Percentiles rank a stretch among this genome's conserved stretches.
phyloP scores from a whole-genome alignment of 2,113 vertebrate genomes.

The Bufo bufo region DNA sequence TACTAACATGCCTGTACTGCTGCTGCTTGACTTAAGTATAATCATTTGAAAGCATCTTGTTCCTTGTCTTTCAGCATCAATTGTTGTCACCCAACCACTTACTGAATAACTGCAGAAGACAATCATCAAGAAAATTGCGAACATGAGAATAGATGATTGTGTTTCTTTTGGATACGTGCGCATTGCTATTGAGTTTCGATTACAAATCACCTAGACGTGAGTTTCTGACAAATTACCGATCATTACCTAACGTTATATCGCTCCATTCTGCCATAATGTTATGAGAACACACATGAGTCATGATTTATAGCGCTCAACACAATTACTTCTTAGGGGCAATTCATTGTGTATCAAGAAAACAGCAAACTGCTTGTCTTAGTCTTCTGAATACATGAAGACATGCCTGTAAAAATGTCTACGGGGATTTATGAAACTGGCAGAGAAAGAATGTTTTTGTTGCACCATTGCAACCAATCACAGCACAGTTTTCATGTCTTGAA shows the following conservation, averaged over 20 bases:
- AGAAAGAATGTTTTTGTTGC: too few species aligned
- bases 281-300: neutral
- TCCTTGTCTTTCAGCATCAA: slow-evolving; percentile 28
- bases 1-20: neutral
- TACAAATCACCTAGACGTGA: slow-evolving; percentile 18
- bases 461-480: too few species aligned
- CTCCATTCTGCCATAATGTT: neutral
- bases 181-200: slow-evolving; percentile 37
- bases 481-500: too few species aligned
- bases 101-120: slow-evolving; percentile 30
- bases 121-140: slow-evolving; percentile 20
- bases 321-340: neutral
- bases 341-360: neutral
- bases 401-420: too few species aligned
- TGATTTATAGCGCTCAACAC: neutral
- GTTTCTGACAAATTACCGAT: slow-evolving; percentile 43
- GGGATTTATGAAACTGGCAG: too few species aligned
- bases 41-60: neutral
- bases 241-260: slow-evolving; percentile 30
- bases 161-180: slow-evolving; percentile 26
- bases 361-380: neutral
- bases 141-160: slow-evolving; percentile 35
- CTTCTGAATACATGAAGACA: too few species aligned
- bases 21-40: neutral
- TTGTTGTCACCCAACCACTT: slow-evolving; percentile 35